Evolutionary conservation across 1,140 invertebrate species (phyloP).

Genomic region (Zophobas morio): DNA sequence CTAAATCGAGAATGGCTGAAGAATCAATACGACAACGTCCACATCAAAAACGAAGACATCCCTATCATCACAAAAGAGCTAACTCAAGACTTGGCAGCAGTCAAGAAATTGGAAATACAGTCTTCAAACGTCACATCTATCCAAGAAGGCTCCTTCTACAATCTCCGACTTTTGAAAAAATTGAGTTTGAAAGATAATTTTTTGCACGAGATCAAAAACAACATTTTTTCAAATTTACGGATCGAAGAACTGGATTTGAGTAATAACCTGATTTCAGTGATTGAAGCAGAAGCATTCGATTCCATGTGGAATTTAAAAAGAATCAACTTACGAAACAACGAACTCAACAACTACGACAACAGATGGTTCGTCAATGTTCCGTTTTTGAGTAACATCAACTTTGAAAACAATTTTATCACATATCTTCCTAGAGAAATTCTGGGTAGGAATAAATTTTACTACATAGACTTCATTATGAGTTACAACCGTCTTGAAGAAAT

Average conservation of each 20-base stretch:
- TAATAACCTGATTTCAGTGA: constrained; percentile 51
- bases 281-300: constrained; percentile 46
- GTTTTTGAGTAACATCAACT: not conserved
- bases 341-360: constrained; percentile 16
- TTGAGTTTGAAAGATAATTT: constrained; percentile 54
- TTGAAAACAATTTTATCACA: constrained; percentile 14
- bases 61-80: not conserved
- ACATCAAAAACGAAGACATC: not conserved
- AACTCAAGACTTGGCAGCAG: not conserved
- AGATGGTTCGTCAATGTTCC: not conserved
- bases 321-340: constrained; percentile 48
- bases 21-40: constrained; percentile 15
- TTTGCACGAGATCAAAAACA: constrained; percentile 36
- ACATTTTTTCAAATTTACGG: constrained; percentile 37
- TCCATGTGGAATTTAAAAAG: constrained; percentile 38
- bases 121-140: constrained; percentile 46
- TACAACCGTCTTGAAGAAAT: constrained; percentile 1
- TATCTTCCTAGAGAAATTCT: not conserved
- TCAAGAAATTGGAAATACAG: constrained; percentile 12
- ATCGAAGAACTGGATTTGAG: constrained; percentile 54
- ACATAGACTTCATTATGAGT: not conserved
- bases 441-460: not conserved
- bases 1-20: not conserved
- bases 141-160: constrained; percentile 46
- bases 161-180: constrained; percentile 42